Percentiles rank a stretch among this genome's conserved stretches.
phyloP scores from a whole-genome alignment of 1,140 invertebrate genomes.

The Aricia agestis region DNA sequence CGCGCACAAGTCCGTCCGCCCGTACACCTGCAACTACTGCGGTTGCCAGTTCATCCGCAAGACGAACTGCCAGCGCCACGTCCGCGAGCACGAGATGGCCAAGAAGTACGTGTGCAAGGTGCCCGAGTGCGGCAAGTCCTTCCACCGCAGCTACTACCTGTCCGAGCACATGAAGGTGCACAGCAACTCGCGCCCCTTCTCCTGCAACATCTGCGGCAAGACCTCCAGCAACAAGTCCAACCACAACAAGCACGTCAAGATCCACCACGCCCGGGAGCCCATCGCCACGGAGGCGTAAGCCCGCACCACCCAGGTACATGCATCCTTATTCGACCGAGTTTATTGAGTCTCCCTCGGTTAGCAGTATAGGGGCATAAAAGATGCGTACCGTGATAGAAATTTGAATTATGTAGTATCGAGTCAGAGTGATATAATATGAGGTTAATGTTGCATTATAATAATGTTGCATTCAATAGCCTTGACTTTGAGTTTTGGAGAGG shows the following conservation, averaged over 20 bases:
- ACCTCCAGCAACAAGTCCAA: conserved; percentile 91
- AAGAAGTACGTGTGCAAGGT: conserved; percentile 93
- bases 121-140: conserved; percentile 86
- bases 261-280: conserved; percentile 90
- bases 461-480: conserved; percentile 4
- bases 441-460: conserved; percentile 18
- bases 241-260: conserved; percentile 91
- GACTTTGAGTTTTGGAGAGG: neutral
- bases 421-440: neutral
- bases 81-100: conserved; percentile 91
- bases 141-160: conserved; percentile 91
- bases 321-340: no score
- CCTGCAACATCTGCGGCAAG: conserved; percentile 91
- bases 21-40: conserved; percentile 94
- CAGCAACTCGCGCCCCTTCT: conserved; percentile 87
- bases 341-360: no score
- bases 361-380: no score
- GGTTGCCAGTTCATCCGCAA: conserved; percentile 95
- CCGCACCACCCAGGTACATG: neutral
- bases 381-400: no score
- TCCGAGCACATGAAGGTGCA: conserved; percentile 91
- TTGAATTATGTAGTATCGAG: no score
- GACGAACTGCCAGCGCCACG: conserved; percentile 93
- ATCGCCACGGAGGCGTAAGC: conserved; percentile 88
- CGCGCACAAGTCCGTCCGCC: conserved; percentile 86